Conservation (phyloP, 2,797 vertebrate species). For the Triplophysa bombifrons region DNA sequence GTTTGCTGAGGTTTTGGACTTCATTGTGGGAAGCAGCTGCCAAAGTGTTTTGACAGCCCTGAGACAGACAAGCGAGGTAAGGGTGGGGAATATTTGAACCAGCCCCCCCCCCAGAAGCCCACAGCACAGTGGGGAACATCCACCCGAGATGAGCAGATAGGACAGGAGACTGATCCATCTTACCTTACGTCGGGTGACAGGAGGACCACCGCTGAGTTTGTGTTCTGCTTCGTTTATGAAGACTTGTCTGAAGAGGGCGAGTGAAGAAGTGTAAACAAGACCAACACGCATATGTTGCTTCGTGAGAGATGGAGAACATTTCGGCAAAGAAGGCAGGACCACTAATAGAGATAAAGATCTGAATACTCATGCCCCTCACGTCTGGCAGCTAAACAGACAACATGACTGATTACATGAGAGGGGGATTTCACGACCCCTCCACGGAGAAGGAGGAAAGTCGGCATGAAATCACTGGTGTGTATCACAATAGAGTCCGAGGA, state of each 20-base stretch:
- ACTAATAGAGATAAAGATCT: slow-evolving; percentile 67
- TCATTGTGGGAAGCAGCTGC: slow-evolving; percentile 53
- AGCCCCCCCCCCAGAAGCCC: slow-evolving; percentile 15
- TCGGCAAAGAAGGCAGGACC: slow-evolving; percentile 7
- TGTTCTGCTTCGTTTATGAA: slow-evolving; percentile 43
- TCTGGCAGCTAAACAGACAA: slow-evolving; percentile 72
- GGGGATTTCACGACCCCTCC: slow-evolving; percentile 25
- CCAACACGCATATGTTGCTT: slow-evolving; percentile 3
- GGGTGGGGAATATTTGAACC: slow-evolving; percentile 9
- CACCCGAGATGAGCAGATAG: slow-evolving; percentile 54
- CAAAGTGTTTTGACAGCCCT: slow-evolving; percentile 50
- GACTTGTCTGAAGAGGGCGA: slow-evolving; percentile 46
- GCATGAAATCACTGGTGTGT: slow-evolving; percentile 30
- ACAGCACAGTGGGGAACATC: slow-evolving; percentile 44
- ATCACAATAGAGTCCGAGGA: slow-evolving; percentile 36
- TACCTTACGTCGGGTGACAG: slow-evolving; percentile 48
- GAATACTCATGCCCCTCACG: slow-evolving; percentile 62
- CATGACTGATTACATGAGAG: slow-evolving; percentile 60
- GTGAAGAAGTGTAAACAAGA: slow-evolving; percentile 47
- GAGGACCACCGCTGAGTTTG: slow-evolving; percentile 50
- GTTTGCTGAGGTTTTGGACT: slow-evolving; percentile 36
- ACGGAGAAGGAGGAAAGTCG: slow-evolving; percentile 29
- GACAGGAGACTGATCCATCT: slow-evolving; percentile 47
- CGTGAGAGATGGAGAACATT: slow-evolving; percentile 25
- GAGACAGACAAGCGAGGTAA: slow-evolving; percentile 11